Conservation (phyloP, 2,888 invertebrate genomes). For the Dryobota labecula region DNA sequence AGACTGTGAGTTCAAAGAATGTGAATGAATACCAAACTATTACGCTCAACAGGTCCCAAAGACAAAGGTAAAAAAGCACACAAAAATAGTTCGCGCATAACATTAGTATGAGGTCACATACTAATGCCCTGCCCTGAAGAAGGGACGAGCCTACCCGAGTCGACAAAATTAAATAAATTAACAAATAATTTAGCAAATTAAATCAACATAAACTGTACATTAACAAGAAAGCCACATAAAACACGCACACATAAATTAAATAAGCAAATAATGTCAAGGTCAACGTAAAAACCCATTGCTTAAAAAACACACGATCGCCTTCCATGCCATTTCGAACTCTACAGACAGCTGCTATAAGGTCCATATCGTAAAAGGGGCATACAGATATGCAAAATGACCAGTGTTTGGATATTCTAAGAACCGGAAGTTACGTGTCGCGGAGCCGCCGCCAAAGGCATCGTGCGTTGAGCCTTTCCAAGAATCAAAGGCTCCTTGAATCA, state of each 20-base stretch:
- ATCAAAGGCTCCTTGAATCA: conserved; percentile 64
- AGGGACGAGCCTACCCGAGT: background rate
- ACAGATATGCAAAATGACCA: conserved; percentile 40
- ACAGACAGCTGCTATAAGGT: background rate
- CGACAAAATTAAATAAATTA: conserved; percentile 5
- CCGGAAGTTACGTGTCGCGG: conserved; percentile 67
- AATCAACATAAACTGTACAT: conserved; percentile 38
- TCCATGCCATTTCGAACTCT: conserved; percentile 20
- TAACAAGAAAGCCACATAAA: conserved; percentile 37
- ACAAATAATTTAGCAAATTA: conserved; percentile 30
- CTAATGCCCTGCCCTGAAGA: conserved; percentile 5
- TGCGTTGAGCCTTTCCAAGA: conserved; percentile 63
- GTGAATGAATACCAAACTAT: background rate
- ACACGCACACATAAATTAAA: conserved; percentile 27
- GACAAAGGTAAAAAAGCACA: background rate
- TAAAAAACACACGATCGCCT: conserved; percentile 22
- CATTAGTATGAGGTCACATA: conserved; percentile 16
- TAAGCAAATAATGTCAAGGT: conserved; percentile 69
- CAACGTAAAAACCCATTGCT: conserved; percentile 61
- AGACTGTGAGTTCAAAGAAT: conserved; percentile 13
- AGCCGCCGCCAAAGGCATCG: conserved; percentile 57
- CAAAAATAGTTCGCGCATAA: background rate
- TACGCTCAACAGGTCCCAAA: background rate
- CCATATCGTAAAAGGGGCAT: conserved; percentile 10
- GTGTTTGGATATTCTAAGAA: conserved; percentile 59